Conservation (phyloP, 2,113 vertebrate genomes). For the Cinclus cinclus region DNA sequence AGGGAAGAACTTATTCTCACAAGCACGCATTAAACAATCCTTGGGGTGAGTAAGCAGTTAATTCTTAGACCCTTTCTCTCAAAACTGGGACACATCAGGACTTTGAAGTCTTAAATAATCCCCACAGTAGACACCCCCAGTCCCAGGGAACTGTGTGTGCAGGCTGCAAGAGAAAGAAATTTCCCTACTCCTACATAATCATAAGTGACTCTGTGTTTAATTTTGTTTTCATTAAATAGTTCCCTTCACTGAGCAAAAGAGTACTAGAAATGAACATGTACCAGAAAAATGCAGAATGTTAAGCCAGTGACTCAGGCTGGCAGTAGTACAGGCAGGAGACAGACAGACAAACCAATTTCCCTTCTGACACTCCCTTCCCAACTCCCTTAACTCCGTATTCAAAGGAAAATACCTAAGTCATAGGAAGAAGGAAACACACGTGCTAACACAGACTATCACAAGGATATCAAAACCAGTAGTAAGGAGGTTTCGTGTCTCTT, state of each 20-base stretch:
- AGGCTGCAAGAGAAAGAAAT: background rate
- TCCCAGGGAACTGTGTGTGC: background rate
- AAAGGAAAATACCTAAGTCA: background rate
- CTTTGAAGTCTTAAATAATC: conserved; percentile 43
- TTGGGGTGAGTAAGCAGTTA: background rate
- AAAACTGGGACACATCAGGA: conserved; percentile 30
- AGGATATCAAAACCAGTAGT: background rate
- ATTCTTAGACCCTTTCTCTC: background rate
- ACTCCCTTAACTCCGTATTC: background rate
- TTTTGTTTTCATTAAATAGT: conserved; percentile 24
- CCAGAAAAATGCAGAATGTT: background rate
- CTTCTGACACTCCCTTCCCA: background rate
- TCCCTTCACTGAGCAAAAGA: background rate
- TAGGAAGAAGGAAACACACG: background rate
- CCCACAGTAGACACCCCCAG: background rate
- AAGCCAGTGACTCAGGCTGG: background rate
- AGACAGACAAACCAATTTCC: background rate
- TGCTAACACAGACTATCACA: background rate
- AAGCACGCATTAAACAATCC: background rate
- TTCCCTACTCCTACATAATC: conserved; percentile 21
- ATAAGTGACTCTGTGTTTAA: background rate
- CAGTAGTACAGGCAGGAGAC: background rate
- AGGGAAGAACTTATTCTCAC: background rate
- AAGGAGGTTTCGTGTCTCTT: background rate
- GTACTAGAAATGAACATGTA: background rate